Evolutionary conservation across 1,140 invertebrate genomes (phyloP).

Genomic region (Zaprionus davidi): DNA sequence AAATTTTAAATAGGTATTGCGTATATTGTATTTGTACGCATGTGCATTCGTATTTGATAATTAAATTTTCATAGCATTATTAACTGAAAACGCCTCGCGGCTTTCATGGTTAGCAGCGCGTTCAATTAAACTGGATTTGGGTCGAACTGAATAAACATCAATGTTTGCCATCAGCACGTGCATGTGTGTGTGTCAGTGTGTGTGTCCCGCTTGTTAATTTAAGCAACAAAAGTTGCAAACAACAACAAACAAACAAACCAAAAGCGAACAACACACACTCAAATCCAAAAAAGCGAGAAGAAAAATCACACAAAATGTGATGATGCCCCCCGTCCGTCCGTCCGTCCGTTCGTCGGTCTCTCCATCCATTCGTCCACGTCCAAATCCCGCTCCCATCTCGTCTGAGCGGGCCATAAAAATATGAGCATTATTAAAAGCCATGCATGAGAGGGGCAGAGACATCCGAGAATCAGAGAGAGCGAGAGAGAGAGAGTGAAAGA

Average conservation of each 20-base stretch:
- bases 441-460: constrained; percentile 29
- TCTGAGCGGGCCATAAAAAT: constrained; percentile 69
- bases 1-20: constrained; percentile 11
- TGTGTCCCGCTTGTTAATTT: constrained; percentile 67
- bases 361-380: constrained; percentile 12
- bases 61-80: constrained; percentile 76
- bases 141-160: constrained; percentile 71
- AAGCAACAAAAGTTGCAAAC: constrained; percentile 69
- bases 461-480: background rate
- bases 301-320: constrained; percentile 74
- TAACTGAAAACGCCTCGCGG: constrained; percentile 68
- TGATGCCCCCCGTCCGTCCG: constrained; percentile 48
- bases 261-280: constrained; percentile 1
- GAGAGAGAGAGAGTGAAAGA: constrained; percentile 14
- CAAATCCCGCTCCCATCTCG: constrained; percentile 18
- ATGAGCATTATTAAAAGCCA: constrained; percentile 80
- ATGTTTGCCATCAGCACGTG: constrained; percentile 49
- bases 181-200: constrained; percentile 15
- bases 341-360: constrained; percentile 2
- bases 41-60: constrained; percentile 50
- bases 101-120: constrained; percentile 34
- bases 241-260: constrained; percentile 21
- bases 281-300: constrained; percentile 10
- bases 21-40: background rate
- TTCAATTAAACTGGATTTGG: constrained; percentile 69